A percentile compares a stretch with the other conserved stretches of the same genome.
These are phyloP conservation scores for Gobius niger DNA, from an alignment of 2,113 vertebrate species.

Conservation along the genomic window DNA sequence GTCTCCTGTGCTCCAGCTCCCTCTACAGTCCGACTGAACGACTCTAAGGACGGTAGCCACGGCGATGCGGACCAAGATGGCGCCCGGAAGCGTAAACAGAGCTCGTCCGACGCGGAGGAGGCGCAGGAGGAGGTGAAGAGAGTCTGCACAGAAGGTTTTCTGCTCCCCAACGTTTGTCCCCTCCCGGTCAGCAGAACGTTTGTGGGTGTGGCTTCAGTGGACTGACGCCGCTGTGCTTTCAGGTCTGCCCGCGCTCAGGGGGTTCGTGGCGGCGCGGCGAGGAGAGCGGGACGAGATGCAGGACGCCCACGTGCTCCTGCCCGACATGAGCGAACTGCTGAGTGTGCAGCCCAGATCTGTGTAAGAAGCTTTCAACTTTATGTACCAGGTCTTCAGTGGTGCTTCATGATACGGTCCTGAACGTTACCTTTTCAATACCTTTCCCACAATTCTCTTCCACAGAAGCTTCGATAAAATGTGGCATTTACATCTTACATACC, in stretches of 20 bases:
- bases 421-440: no score
- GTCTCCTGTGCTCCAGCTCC: slow-evolving; percentile 9
- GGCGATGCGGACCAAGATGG: slow-evolving; percentile 50
- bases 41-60: slow-evolving; percentile 15
- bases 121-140: slow-evolving; percentile 86
- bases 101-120: slow-evolving; percentile 74
- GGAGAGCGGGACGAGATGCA: slow-evolving; percentile 97
- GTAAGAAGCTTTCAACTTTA: slow-evolving; percentile 31
- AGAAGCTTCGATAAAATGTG: no score
- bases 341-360: slow-evolving; percentile 75
- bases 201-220: slow-evolving; percentile 12
- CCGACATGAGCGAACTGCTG: slow-evolving; percentile 80
- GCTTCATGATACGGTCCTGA: no score
- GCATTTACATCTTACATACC: no score
- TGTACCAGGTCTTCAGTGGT: no score
- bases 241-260: slow-evolving; percentile 80
- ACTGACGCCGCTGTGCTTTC: slow-evolving; percentile 9
- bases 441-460: no score
- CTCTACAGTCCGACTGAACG: slow-evolving; percentile 19
- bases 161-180: slow-evolving; percentile 74
- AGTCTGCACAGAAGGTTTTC: slow-evolving; percentile 99
- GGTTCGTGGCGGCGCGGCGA: slow-evolving; percentile 86
- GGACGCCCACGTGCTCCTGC: slow-evolving; percentile 89
- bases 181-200: slow-evolving; percentile 20
- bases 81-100: slow-evolving; percentile 80